Percentiles rank a stretch among this genome's conserved stretches.
phyloP scores from a whole-genome alignment of 2,888 invertebrate genomes.

The Acronicta psi region DNA sequence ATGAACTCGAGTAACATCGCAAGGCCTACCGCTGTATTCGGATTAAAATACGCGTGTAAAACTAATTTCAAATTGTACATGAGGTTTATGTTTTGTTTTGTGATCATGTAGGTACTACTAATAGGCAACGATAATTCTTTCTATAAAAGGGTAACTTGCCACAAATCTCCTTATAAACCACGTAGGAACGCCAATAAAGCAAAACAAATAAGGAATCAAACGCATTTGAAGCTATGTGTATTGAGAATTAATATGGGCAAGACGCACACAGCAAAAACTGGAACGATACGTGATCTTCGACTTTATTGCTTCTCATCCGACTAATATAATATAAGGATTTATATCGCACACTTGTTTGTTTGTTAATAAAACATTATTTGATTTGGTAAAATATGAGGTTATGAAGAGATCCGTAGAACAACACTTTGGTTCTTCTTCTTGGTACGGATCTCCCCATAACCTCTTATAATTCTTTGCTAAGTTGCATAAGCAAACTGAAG shows the following conservation, averaged over 20 bases:
- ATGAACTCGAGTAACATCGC: no score
- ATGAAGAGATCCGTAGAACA: no score
- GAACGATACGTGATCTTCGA: slow-evolving; percentile 64
- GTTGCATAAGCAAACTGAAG: no score
- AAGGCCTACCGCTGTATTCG: no score
- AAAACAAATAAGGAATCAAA: slow-evolving; percentile 42
- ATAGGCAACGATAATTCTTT: no score
- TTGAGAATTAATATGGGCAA: slow-evolving; percentile 63
- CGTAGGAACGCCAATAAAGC: slow-evolving; percentile 20
- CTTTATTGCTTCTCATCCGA: slow-evolving; percentile 65
- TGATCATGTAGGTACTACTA: no score
- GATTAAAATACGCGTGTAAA: no score
- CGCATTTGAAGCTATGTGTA: slow-evolving; percentile 24
- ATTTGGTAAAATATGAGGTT: slow-evolving; percentile 4
- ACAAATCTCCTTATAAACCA: background rate
- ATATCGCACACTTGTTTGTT: slow-evolving; percentile 24
- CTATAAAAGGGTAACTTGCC: background rate
- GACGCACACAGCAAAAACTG: slow-evolving; percentile 56
- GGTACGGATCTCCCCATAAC: no score
- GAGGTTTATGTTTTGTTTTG: no score
- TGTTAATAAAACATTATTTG: slow-evolving; percentile 37
- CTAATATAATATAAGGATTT: slow-evolving; percentile 29
- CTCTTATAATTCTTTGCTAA: no score
- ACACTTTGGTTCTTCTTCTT: no score
- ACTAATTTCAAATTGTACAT: no score